phyloP scores from a whole-genome alignment of 2,797 vertebrate genomes.

The Sebastes vulpes region DNA sequence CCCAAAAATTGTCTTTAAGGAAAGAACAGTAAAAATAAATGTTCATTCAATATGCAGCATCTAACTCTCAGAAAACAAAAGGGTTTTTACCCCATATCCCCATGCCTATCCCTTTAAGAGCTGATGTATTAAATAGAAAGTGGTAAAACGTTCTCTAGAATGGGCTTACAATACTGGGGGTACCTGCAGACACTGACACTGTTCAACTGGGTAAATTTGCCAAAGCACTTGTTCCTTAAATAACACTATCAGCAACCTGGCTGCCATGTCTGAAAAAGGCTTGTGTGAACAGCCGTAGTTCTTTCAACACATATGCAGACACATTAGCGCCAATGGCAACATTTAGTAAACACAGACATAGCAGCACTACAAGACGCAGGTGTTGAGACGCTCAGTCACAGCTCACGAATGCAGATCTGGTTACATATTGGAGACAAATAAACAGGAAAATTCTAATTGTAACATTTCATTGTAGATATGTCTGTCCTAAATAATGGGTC shows the following conservation, averaged over 20 bases:
- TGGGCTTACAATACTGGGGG: neutral
- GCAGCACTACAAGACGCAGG: slow-evolving; percentile 17
- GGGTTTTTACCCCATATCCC: neutral
- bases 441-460: slow-evolving; percentile 39
- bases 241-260: neutral
- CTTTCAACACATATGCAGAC: slow-evolving; percentile 28
- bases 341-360: slow-evolving; percentile 27
- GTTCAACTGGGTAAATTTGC: neutral
- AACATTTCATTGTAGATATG: slow-evolving; percentile 23
- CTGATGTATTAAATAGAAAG: neutral
- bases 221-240: neutral
- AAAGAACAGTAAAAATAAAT: neutral
- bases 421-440: slow-evolving; percentile 31
- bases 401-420: slow-evolving; percentile 27
- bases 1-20: neutral
- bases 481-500: slow-evolving; percentile 23
- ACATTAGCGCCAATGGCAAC: slow-evolving; percentile 20
- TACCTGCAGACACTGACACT: neutral
- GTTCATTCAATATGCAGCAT: neutral
- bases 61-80: neutral
- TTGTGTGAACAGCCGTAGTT: slow-evolving; percentile 29
- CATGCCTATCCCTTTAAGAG: neutral
- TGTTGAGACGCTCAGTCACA: slow-evolving; percentile 24
- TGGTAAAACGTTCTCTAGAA: neutral
- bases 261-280: slow-evolving; percentile 6